Evolutionary conservation across 2,888 invertebrate species (phyloP).

Genomic region (Drosophila tripunctata): DNA sequence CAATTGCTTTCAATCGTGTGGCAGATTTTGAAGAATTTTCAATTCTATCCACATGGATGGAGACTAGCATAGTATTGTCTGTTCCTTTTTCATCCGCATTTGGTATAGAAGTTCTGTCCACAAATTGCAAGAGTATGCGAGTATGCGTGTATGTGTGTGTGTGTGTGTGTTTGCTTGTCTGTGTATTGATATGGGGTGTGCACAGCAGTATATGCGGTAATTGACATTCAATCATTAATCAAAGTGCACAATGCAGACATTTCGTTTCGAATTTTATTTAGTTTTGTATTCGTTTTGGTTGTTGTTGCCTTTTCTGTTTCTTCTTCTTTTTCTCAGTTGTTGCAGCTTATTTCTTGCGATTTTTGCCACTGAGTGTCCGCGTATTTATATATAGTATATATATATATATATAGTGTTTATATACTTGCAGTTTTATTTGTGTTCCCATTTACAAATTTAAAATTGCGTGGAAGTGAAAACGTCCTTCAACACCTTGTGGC

Average conservation of each 20-base stretch:
- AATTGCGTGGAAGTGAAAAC: slow-evolving; percentile 54
- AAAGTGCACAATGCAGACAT: slow-evolving; percentile 84
- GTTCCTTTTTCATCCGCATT: slow-evolving; percentile 24
- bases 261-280: slow-evolving; percentile 80
- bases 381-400: neutral
- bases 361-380: slow-evolving; percentile 8
- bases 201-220: slow-evolving; percentile 78
- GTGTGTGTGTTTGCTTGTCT: slow-evolving; percentile 17
- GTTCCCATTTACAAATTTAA: slow-evolving; percentile 31
- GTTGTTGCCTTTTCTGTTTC: slow-evolving; percentile 12
- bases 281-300: slow-evolving; percentile 58
- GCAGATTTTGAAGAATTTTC: slow-evolving; percentile 5
- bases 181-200: slow-evolving; percentile 19
- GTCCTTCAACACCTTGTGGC: slow-evolving; percentile 70
- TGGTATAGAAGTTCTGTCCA: slow-evolving; percentile 28
- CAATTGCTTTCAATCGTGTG: slow-evolving; percentile 24
- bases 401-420: slow-evolving; percentile 3
- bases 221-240: slow-evolving; percentile 85
- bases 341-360: slow-evolving; percentile 21
- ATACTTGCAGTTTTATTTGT: slow-evolving; percentile 17
- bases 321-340: neutral
- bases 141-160: slow-evolving; percentile 13
- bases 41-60: neutral
- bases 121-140: slow-evolving; percentile 23
- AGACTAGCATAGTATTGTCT: slow-evolving; percentile 11